These are phyloP conservation scores for Tyrophagus putrescentiae DNA, from an alignment of 1,140 invertebrate species.

Conservation along the genomic window DNA sequence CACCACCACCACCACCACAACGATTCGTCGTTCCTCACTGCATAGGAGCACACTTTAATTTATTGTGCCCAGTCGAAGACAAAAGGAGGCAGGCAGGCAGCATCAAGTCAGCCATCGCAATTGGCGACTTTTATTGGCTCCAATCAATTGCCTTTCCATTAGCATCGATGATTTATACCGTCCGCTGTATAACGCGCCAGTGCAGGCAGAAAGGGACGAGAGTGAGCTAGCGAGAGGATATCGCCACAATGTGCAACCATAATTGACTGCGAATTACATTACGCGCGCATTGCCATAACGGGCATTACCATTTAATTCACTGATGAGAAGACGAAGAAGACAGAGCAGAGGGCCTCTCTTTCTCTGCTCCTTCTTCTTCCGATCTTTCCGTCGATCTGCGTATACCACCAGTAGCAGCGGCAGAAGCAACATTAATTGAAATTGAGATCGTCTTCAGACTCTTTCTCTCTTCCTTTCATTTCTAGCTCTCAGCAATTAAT, in stretches of 20 bases:
- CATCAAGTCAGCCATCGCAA: too few species aligned
- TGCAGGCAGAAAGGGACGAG: too few species aligned
- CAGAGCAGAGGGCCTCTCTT: constrained; percentile 3
- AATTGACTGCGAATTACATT: constrained; percentile 10
- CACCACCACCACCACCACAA: too few species aligned
- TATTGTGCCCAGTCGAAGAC: not conserved
- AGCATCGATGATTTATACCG: constrained; percentile 4
- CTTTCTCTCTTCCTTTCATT: too few species aligned
- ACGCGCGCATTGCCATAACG: not conserved
- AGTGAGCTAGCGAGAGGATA: too few species aligned
- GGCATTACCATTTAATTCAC: not conserved
- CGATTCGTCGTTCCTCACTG: not conserved
- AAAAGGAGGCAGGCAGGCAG: too few species aligned
- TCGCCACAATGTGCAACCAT: constrained; percentile 11
- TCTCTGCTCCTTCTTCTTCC: not conserved
- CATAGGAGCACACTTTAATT: constrained; percentile 10
- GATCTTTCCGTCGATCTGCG: not conserved
- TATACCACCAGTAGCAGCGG: too few species aligned
- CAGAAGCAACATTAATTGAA: too few species aligned
- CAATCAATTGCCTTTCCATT: constrained; percentile 6
- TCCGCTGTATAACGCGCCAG: too few species aligned
- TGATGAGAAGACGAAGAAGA: too few species aligned
- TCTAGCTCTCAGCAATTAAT: too few species aligned
- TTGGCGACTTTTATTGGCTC: constrained; percentile 6
- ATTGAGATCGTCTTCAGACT: too few species aligned